Evolutionary conservation across 1,140 invertebrate species (phyloP), one percentile per base, ranked within the genome.

Genomic region (Cyclina sinensis): DNA sequence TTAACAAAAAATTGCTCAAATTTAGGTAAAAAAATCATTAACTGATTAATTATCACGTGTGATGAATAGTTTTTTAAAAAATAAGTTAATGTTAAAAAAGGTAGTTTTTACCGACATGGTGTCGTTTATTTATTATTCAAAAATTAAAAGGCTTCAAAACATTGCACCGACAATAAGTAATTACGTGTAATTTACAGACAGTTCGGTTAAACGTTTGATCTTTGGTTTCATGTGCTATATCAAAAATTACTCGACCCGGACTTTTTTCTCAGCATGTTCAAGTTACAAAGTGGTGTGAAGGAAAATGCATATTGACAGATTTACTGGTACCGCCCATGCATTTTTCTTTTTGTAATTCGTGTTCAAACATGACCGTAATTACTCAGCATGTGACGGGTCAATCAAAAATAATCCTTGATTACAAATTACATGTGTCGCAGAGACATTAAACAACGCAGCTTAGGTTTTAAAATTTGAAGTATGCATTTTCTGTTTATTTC

Each of bases 261-360:
- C 16, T 51, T 78, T 54, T 51, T 78, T 54, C 46, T 51, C 46
- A 51, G 46, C 74, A 46, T 27, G 74, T 54, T 78, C 43, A 37
- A 30, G n/a, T 78, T 78, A 30, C 74, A 78, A 14, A 5, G 9
- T 30, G 16, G n/a, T 78, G 21, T n/a, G 32, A 37, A 78, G 27
- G 74, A 78, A 78, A 78, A 78, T 54, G 18, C 46, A 24, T 11
- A 4, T 54, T 78, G 74, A 78, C 74, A 78, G 74, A 78, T 78
- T 78, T 78, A 78, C 54, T 54, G 37, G 65, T 1, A n/a, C 21
- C 65, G 65, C 65, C 30, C 62, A 18, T 70, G 65, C 65, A 70
- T 35, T 37, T 70, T 70, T 70, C 32, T 35, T 70, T 62, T 37
- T 30, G 24, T 37, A 39, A 70, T 70, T 1, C 35, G n/a, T 18